phyloP scores from a whole-genome alignment of 2,888 invertebrate genomes.

The Emmelina monodactyla region DNA sequence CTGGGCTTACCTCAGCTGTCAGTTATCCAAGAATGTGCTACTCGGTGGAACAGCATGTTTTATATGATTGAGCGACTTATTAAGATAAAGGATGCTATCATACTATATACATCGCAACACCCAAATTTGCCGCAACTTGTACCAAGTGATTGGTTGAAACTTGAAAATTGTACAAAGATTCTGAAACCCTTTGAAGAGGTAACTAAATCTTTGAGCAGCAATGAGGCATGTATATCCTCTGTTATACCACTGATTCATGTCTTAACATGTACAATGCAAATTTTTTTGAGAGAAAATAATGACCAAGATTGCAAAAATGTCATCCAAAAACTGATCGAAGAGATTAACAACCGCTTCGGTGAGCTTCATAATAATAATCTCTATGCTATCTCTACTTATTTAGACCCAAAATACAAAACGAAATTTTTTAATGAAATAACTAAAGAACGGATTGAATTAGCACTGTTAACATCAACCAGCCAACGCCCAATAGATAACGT shows the following conservation, averaged over 20 bases:
- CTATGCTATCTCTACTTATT: conserved; percentile 11
- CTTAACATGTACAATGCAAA: background rate
- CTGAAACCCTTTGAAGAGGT: conserved; percentile 18
- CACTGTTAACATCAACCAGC: too few species aligned
- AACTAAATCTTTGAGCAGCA: conserved; percentile 15
- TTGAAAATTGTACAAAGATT: conserved; percentile 14
- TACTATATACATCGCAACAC: conserved; percentile 11
- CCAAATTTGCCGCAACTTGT: conserved; percentile 12
- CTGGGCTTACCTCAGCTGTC: background rate
- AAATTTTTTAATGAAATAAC: conserved; percentile 10
- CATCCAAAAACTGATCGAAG: background rate
- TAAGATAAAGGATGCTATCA: conserved; percentile 9
- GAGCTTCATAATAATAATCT: conserved; percentile 7
- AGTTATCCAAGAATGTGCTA: conserved; percentile 2
- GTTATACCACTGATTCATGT: conserved; percentile 15
- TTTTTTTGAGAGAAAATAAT: conserved; percentile 1
- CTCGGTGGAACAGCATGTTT: conserved; percentile 6
- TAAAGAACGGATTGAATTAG: conserved; percentile 6
- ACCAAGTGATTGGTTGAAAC: conserved; percentile 16
- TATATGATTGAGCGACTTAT: conserved; percentile 5
- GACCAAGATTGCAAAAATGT: conserved; percentile 2
- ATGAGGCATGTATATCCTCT: conserved; percentile 15
- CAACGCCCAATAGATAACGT: too few species aligned
- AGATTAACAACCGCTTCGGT: background rate
- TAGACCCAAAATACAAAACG: conserved; percentile 12